Evolutionary conservation across 1,140 invertebrate genomes (phyloP), one percentile per base, ranked within the genome.

Genomic region (Matsumurasca onukii): DNA sequence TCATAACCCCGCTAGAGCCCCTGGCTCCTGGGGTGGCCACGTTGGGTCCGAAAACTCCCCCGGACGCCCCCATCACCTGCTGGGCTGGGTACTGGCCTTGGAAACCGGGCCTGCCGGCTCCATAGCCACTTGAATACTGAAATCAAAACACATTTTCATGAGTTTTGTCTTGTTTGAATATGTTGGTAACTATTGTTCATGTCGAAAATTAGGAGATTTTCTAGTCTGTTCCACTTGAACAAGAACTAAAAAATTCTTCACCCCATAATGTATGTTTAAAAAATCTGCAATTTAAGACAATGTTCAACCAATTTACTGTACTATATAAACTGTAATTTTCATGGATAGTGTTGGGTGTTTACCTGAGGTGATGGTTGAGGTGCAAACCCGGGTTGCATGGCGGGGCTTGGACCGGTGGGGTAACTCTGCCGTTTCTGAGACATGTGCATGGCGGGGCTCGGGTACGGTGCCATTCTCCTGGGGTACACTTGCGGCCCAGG

Each of bases 371-470:
- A 78, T 27, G 76, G 78, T 71, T 78, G 81, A 55, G 85, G 84
- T 52, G 82, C 85, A 72, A 86, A 87, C 3, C 78, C 81, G 62
- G 82, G 82, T 77, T 85, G 83, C 79, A 82, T 79, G 29, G 75
- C 73, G 24, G 51, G 77, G 20, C 75, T 76, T 69, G 66, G 74
- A 49, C 72, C 78, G 71, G 69, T 77, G 51, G 70, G 68, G 59
- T 75, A 77, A 66, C 79, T 77, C 57, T 80, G 81, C 69, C 90
- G 84, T 76, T 94, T 92, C 75, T 93, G 91, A 31, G 86, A 84
- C 86, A 92, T 91, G 75, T 93, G 88, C 87, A 92, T 90, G 27
- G 87, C 86, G 5, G 91, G 89, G 62, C 85, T 86, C 1, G 91
- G 91, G 80, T 93, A 94, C 0, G 92, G 91, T 24, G 90, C 83